Base-by-base conservation (phyloP, 2,113 vertebrate genomes). In the Phrynosoma blainvillii region DNA sequence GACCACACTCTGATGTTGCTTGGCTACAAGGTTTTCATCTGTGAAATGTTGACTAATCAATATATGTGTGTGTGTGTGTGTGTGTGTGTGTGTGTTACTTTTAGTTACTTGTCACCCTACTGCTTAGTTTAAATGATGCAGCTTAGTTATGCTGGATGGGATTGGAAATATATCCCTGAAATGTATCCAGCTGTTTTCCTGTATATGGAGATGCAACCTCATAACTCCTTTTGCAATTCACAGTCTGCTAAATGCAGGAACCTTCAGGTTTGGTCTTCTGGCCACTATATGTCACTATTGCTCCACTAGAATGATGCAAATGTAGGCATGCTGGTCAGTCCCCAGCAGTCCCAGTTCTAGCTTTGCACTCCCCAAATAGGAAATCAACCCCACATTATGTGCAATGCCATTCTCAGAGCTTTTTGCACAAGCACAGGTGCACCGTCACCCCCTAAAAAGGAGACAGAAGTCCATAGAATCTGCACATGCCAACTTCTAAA, bases 241-340 rank as follows among this genome's bases (percentile, higher is more conserved):
- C 36, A 42, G 11, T 62, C 16, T 23, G 20, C 32, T 10, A 52
- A 79, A 66, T 36, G 12, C 87, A 76, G 30, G 0, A 75, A 79
- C 78, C 75, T 74, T 76, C 42, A 74, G 83, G 89, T 36, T 92
- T 91, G 75, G 68, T 86, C 54, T 21, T 74, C n/a, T 13, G 77
- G 89, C 93, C 93, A 90, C 93, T 94, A 52, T 75, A 93, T 86
- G 94, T 94, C 95, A 93, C 91, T 94, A 84, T 94, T 94, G 93
- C 87, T 92, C 89, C 87, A 92, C 84, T 75, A 54, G 92, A 87
- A 91, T 70, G 3, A 77, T 82, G 30, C 5, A 65, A 68, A 81
- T 32, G 78, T 23, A 32, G 71, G 74, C 62, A 42, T 25, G 20
- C 18, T 21, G 65, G 65, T 66, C 65, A 66, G 40, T 13, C 47